Conservation (phyloP, 2,113 vertebrate species). For the Stegastes partitus region DNA sequence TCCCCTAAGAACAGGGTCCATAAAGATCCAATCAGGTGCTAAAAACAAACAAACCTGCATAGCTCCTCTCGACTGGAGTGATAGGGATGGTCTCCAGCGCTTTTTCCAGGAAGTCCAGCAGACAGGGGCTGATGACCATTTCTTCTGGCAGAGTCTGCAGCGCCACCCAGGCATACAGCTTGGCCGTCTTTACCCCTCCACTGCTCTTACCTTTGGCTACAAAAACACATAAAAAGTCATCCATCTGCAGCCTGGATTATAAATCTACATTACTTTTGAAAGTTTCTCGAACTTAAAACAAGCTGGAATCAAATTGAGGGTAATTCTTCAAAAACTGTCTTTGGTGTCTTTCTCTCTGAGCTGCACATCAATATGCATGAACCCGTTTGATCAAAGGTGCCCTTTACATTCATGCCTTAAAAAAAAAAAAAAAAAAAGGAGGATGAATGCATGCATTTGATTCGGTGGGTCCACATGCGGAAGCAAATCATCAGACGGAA, state of each 20-base stretch:
- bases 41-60: constrained; percentile 81
- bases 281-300: constrained; percentile 10
- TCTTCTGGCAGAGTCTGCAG: constrained; percentile 98
- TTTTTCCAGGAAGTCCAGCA: constrained; percentile 98
- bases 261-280: background rate
- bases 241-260: background rate
- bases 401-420: constrained; percentile 30
- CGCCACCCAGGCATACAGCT: constrained; percentile 97
- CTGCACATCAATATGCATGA: constrained; percentile 49
- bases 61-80: constrained; percentile 95
- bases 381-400: constrained; percentile 38
- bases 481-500: constrained; percentile 22
- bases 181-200: constrained; percentile 94
- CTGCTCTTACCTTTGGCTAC: constrained; percentile 95
- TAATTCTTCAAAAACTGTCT: background rate
- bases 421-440: background rate
- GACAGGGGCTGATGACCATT: constrained; percentile 98
- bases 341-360: constrained; percentile 16
- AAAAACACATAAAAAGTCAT: constrained; percentile 57
- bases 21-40: background rate
- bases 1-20: background rate
- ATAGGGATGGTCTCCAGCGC: constrained; percentile 98
- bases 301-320: background rate
- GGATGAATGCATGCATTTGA: constrained; percentile 48
- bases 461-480: background rate